Percentiles rank a stretch among this genome's conserved stretches.
These are phyloP conservation scores for Netelia virgata DNA, from an alignment of 2,888 invertebrate species.

Conservation along the genomic window DNA sequence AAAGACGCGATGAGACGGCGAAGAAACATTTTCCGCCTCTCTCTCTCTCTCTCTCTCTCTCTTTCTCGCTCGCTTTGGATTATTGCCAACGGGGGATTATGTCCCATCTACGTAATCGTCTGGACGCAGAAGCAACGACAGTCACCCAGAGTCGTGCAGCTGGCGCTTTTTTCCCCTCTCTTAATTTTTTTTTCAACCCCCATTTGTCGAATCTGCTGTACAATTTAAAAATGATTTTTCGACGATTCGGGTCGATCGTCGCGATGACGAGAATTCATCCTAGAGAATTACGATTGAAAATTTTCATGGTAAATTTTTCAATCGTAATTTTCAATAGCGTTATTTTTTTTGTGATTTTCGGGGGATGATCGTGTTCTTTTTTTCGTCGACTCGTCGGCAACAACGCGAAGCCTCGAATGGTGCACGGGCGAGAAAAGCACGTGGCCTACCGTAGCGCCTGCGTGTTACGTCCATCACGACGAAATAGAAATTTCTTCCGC, in stretches of 20 bases:
- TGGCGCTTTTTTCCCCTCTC: conserved; percentile 26
- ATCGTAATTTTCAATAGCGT: not conserved
- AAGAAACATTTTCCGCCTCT: conserved; percentile 15
- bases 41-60: not conserved
- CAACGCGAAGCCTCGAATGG: not conserved
- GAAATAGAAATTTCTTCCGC: conserved; percentile 73
- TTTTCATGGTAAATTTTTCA: not conserved
- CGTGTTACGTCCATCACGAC: conserved; percentile 77
- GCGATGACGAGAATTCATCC: not conserved
- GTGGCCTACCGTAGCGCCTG: conserved; percentile 80
- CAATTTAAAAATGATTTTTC: too few species aligned
- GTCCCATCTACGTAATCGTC: conserved; percentile 67
- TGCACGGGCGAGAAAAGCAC: conserved; percentile 63
- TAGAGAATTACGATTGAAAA: not conserved
- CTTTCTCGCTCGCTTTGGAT: conserved; percentile 36
- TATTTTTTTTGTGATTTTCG: not conserved
- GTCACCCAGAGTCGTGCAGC: conserved; percentile 51
- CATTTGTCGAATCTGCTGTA: conserved; percentile 1
- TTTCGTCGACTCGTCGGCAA: not conserved
- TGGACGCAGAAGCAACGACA: conserved; percentile 47
- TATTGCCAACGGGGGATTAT: conserved; percentile 61
- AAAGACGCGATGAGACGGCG: conserved; percentile 33
- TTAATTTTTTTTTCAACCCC: conserved; percentile 1
- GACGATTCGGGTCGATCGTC: too few species aligned
- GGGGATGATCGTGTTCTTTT: not conserved